phyloP scores from a whole-genome alignment of 2,113 vertebrate genomes.

The Opisthocomus hoazin region DNA sequence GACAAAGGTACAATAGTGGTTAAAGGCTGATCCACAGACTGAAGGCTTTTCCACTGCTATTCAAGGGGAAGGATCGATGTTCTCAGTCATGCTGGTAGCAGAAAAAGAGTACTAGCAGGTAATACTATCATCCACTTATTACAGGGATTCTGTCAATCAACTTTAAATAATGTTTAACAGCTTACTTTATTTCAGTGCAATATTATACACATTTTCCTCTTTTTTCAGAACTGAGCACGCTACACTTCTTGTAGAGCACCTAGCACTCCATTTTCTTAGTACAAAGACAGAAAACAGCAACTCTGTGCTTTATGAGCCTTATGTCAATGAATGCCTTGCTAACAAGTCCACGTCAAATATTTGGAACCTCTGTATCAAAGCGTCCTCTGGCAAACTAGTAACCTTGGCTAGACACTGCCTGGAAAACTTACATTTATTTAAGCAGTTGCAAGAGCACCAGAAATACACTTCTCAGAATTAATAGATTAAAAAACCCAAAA shows the following conservation, averaged over 20 bases:
- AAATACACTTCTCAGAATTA: not conserved
- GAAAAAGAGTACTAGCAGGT: not conserved
- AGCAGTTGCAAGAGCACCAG: not conserved
- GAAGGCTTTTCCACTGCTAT: not conserved
- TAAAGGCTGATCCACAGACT: not conserved
- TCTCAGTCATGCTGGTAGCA: not conserved
- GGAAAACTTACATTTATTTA: constrained; percentile 5
- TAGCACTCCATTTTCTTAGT: not conserved
- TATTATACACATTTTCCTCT: not conserved
- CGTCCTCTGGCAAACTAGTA: not conserved
- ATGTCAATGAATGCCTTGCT: not conserved
- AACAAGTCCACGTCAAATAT: not conserved
- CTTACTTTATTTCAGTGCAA: not conserved
- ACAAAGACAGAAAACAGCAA: not conserved
- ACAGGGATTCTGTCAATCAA: not conserved
- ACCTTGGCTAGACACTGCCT: not conserved
- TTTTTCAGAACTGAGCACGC: not conserved
- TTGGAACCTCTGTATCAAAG: not conserved
- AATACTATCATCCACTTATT: not conserved
- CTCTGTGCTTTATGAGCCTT: not conserved
- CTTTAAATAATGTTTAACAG: not conserved
- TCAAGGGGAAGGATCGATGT: not conserved
- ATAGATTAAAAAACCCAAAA: not conserved
- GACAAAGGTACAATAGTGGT: rapidly evolving
- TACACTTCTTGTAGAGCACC: not conserved